Evolutionary conservation across 2,888 invertebrate genomes (phyloP).

Genomic region (Odontomyia ornata): DNA sequence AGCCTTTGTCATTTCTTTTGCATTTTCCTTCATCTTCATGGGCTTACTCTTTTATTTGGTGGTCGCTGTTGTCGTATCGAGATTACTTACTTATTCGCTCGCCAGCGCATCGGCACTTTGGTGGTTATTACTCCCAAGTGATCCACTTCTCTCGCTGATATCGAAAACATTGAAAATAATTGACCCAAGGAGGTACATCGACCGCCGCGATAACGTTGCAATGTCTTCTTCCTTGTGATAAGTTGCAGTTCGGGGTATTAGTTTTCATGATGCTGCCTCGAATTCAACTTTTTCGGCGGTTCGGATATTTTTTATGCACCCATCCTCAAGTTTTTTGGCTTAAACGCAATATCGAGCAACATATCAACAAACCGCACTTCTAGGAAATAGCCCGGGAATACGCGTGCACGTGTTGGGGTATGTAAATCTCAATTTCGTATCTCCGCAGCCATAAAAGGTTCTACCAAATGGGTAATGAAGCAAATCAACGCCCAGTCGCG

Average conservation of each 20-base stretch:
- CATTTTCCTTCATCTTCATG: constrained; percentile 26
- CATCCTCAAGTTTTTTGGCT: too few species aligned
- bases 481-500: constrained; percentile 24
- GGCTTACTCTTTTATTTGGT: constrained; percentile 9
- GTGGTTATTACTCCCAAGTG: constrained; percentile 34
- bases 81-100: neutral
- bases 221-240: neutral
- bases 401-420: too few species aligned
- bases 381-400: too few species aligned
- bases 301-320: too few species aligned
- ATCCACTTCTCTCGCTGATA: constrained; percentile 35
- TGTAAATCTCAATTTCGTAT: too few species aligned
- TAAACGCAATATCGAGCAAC: too few species aligned
- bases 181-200: constrained; percentile 15
- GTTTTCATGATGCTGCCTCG: too few species aligned
- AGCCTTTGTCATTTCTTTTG: constrained; percentile 36
- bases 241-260: too few species aligned
- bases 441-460: too few species aligned
- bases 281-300: too few species aligned
- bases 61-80: constrained; percentile 19
- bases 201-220: constrained; percentile 3
- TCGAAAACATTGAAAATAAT: constrained; percentile 31
- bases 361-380: too few species aligned
- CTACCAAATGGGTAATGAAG: constrained; percentile 28
- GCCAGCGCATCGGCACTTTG: neutral